Percentiles rank a stretch among this genome's conserved stretches.
phyloP scores from a whole-genome alignment of 2,797 vertebrate genomes.

The Artibeus lituratus region DNA sequence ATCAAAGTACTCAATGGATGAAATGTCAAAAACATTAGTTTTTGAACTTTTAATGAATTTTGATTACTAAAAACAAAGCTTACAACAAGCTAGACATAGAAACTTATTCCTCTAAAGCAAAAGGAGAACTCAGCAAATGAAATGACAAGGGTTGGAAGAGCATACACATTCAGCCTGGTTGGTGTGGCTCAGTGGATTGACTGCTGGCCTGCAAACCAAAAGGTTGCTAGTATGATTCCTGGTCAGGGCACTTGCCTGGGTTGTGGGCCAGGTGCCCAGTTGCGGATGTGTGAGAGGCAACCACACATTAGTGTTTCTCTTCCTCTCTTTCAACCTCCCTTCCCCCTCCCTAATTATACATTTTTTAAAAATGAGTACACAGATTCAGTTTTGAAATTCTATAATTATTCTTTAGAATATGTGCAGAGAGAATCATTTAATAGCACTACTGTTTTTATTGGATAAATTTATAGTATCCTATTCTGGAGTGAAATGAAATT shows the following conservation, averaged over 20 bases:
- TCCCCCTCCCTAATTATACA: too few relatives aligned
- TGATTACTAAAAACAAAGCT: constrained; percentile 22
- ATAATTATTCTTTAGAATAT: neutral
- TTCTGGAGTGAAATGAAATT: neutral
- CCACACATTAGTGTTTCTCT: too few relatives aligned
- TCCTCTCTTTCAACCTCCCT: too few relatives aligned
- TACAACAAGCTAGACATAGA: neutral
- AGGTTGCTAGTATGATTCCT: too few relatives aligned
- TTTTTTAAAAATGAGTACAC: neutral
- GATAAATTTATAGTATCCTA: neutral
- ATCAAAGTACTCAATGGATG: neutral
- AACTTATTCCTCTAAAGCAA: neutral
- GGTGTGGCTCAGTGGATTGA: too few relatives aligned
- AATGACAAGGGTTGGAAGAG: neutral
- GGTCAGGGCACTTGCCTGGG: too few relatives aligned
- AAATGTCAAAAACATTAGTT: neutral
- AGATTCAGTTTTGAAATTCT: neutral
- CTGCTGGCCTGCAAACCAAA: too few relatives aligned
- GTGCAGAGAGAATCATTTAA: neutral
- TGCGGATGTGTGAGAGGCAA: too few relatives aligned
- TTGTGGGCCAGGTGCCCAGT: too few relatives aligned
- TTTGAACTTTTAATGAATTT: neutral
- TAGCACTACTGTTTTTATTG: neutral
- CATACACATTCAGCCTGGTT: too few relatives aligned
- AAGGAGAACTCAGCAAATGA: neutral